Evolutionary conservation across 2,888 invertebrate genomes (phyloP).

Genomic region (Phorcus lineatus): DNA sequence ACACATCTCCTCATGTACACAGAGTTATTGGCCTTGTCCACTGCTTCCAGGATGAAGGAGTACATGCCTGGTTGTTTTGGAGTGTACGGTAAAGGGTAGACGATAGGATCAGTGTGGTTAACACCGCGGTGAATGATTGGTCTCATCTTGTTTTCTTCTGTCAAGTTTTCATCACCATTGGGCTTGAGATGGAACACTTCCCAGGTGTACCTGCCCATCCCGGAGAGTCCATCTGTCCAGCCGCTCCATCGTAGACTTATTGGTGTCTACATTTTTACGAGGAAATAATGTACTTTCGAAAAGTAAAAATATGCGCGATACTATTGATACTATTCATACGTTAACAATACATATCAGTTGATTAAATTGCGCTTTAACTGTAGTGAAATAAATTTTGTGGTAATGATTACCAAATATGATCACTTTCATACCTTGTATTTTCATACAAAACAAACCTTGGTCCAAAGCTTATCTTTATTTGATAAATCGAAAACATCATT

Average conservation of each 20-base stretch:
- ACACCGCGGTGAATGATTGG: not conserved
- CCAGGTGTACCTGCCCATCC: conserved; percentile 41
- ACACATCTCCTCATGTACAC: conserved; percentile 47
- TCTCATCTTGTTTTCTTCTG: not conserved
- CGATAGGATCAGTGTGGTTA: not conserved
- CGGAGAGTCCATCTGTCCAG: conserved; percentile 44
- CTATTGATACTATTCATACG: no score
- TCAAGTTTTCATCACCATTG: not conserved
- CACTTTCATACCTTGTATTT: no score
- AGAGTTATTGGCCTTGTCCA: conserved; percentile 59
- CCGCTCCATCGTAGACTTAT: conserved; percentile 39
- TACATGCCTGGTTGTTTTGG: conserved; percentile 34
- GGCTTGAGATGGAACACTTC: conserved; percentile 36
- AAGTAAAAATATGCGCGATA: no score
- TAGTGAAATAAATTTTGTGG: no score
- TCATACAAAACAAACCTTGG: no score
- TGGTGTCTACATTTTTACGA: not conserved
- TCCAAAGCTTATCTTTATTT: no score
- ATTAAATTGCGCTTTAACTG: no score
- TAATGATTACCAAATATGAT: no score
- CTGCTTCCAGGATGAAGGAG: conserved; percentile 47
- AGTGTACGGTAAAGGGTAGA: not conserved
- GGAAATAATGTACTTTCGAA: no score
- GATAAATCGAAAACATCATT: no score
- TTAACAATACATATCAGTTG: no score